Percentiles rank a stretch among this genome's conserved stretches.
Conservation (phyloP, 2,888 invertebrate genomes). For the Chloromyia formosa region DNA sequence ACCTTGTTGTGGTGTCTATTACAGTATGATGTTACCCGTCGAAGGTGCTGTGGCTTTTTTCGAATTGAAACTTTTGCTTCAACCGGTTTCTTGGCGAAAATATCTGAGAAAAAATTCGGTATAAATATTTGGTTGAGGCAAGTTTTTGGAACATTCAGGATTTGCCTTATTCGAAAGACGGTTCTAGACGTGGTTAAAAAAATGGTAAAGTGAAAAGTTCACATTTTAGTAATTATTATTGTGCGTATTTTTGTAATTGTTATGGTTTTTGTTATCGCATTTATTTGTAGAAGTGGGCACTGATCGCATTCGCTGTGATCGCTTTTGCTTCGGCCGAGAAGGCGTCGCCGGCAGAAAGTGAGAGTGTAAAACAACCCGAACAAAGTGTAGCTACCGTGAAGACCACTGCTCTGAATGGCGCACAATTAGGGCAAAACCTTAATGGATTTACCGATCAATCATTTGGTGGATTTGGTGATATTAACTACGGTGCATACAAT, state of each 20-base stretch:
- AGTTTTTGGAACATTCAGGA: slow-evolving; percentile 22
- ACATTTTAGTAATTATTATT: background rate
- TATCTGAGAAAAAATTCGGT: slow-evolving; percentile 8
- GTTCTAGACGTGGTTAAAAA: slow-evolving; percentile 14
- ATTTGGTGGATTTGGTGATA: background rate
- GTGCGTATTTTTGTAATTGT: background rate
- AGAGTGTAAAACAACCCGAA: background rate
- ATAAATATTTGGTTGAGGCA: slow-evolving; percentile 22
- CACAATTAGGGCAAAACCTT: background rate
- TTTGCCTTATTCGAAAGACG: slow-evolving; percentile 32
- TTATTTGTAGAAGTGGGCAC: background rate
- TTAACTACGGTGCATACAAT: background rate
- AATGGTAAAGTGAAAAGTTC: slow-evolving; percentile 12
- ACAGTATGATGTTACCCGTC: background rate
- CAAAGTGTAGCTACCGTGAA: background rate
- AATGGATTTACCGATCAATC: background rate
- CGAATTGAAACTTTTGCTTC: background rate
- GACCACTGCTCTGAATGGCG: background rate
- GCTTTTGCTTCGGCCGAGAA: slow-evolving; percentile 7
- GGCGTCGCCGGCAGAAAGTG: background rate
- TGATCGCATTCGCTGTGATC: slow-evolving; percentile 8
- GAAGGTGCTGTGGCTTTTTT: background rate
- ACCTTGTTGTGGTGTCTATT: background rate
- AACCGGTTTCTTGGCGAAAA: slow-evolving; percentile 1
- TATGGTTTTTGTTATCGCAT: background rate